Base-by-base conservation (phyloP, 2,113 vertebrate species). In the Nannospalax galili region DNA sequence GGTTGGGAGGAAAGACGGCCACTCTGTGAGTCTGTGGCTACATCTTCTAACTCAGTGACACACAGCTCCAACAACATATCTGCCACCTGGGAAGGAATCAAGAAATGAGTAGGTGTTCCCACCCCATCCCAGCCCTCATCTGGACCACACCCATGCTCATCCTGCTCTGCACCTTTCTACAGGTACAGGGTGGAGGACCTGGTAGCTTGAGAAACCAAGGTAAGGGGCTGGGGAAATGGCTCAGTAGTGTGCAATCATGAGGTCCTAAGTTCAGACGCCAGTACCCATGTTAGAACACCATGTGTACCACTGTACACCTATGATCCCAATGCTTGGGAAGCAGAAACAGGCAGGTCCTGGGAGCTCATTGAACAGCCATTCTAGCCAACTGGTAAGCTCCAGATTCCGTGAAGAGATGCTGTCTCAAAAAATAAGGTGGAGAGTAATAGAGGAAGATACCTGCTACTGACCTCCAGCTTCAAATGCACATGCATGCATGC, bases 31-130 rank as follows among this genome's bases (percentile, higher is more conserved):
- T 99, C 99, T 0, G 99, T 99, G 93, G 99, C 99, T 6, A 99
- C 99, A 2, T 99, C 99, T 97, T 99, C 99, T 84, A 99, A 80
- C 95, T 99, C 99, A 0, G 99, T 99, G 94, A 99, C 99, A 73
- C 99, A 99, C 37, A 99, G 96, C 97, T 99, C 99, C 98, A 99
- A 96, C 85, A 99, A 94, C 99, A 99, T 99, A 95, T 99, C 99
- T 17, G 99, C 99, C 92, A 99, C 99, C 99, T 99, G 98, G 7
- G 60, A 90, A 74, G 62, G 48, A 86, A 91, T 37, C 6, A 30
- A 58, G n/a, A 90, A 52, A 72, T n/a, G 67, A 84, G 37, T 3
- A 6, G 60, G 35, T 0, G 4, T 20, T 1, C 12, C 5, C 4
- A 10, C 0, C 1, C 32, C 2, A 70, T 7, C 22, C 35, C 67